A percentile compares a stretch with the other conserved stretches of the same genome.
phyloP scores from a whole-genome alignment of 1,140 invertebrate genomes.

The Orius insidiosus region DNA sequence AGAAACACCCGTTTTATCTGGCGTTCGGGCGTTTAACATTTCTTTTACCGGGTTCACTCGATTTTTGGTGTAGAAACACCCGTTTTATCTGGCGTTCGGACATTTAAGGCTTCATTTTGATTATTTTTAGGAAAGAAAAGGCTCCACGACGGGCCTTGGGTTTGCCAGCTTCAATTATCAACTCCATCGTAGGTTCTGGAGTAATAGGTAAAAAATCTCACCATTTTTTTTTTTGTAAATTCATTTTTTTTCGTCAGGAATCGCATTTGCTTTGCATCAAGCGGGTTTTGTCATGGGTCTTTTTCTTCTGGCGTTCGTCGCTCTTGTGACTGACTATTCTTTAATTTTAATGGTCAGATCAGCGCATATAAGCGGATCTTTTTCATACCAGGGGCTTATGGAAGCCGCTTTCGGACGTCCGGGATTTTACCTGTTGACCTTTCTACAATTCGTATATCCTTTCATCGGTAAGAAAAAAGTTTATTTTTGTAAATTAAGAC shows the following conservation, averaged over 20 bases:
- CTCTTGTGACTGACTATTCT: conserved; percentile 67
- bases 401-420: conserved; percentile 61
- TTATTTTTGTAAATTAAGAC: too few relatives aligned
- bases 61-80: too few relatives aligned
- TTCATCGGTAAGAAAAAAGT: conserved; percentile 77
- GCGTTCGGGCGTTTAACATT: too few relatives aligned
- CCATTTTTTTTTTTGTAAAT: neutral
- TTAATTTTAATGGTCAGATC: conserved; percentile 65
- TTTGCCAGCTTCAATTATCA: conserved; percentile 82
- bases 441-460: conserved; percentile 70
- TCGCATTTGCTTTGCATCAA: conserved; percentile 65
- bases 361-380: conserved; percentile 60
- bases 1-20: too few relatives aligned
- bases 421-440: conserved; percentile 60
- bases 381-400: conserved; percentile 73
- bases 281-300: conserved; percentile 66
- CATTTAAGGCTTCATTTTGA: too few relatives aligned
- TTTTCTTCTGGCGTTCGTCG: conserved; percentile 52
- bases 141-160: conserved; percentile 36
- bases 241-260: conserved; percentile 34
- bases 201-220: conserved; percentile 51
- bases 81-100: too few relatives aligned
- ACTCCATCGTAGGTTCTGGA: conserved; percentile 81
- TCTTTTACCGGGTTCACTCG: too few relatives aligned
- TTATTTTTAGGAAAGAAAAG: conserved; percentile 15